Evolutionary conservation across 2,888 invertebrate species (phyloP), one percentile per base, ranked within the genome.

Genomic region (Elysia crispata): DNA sequence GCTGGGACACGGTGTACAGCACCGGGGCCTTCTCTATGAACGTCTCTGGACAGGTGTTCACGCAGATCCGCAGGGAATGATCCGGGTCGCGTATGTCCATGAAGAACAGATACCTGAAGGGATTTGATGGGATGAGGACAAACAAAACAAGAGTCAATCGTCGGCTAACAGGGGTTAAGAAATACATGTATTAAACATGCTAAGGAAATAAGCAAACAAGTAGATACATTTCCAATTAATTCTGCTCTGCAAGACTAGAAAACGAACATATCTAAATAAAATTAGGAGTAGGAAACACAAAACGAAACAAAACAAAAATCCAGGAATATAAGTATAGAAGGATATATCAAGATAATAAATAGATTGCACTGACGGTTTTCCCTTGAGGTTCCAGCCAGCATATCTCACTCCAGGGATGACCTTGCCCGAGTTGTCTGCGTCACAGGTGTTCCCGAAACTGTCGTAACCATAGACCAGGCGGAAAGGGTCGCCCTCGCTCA

Each of bases 31-130:
- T 93, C 1, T 92, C 92, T 86, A 98, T 90, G 33, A 94, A 94
- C 81, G 92, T 93, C 81, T 94, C 94, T 0, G 98, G 98, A 91
- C 98, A 98, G 91, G 95, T 93, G 88, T 96, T 95, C 0, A 98
- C 97, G 92, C 98, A 98, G 84, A 98, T 95, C 93, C 97, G 96
- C 25, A 97, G 92, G 0, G 97, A 95, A 82, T 95, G 94, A 79
- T 94, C 94, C 18, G 97, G 93, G 90, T 97, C 95, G 81, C 94
- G 94, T 1, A 96, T 93, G 91, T 97, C 95, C 93, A 97, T 95
- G 91, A 96, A 97, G 87, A 98, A 95, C 64, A 98, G 93, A 90
- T 95, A 95, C 76, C 94, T 94, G 87, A 67, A 92, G 92, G 74
- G 60, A n/a, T n/a, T n/a, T n/a, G n/a, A n/a, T n/a, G n/a, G n/a